Evolutionary conservation across 2,797 vertebrate genomes (phyloP), one percentile per base, ranked within the genome.

Genomic region (Hylomyscus alleni): DNA sequence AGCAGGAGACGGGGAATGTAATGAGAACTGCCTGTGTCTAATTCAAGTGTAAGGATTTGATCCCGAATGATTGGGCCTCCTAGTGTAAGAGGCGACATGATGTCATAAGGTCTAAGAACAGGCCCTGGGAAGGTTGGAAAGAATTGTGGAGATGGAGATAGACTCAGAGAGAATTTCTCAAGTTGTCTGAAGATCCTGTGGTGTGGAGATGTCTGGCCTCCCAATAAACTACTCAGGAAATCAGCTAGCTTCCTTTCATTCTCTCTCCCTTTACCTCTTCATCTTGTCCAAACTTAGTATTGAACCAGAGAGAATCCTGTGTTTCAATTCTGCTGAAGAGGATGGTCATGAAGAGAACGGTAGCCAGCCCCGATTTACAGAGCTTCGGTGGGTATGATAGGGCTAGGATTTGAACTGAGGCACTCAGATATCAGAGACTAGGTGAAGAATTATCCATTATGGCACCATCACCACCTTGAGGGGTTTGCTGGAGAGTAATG

Each of bases 291-390:
- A 85, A n/a, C 26, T 24, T 44, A 34, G 31, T 54, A 29, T 40
- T 75, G 56, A 92, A 50, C 34, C 89, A 62, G n/a, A 93, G 67
- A 3, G 54, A 72, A 75, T 67, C 44, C 31, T 47, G 40, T 54
- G 14, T 20, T 52, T 52, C 69, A n/a, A 50, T 75, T 97, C 85
- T 92, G 37, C 13, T 47, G 62, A 58, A 14, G 56, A 95, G 44
- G 31, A 91, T 44, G 44, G 37, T 29, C 19, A 37, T 29, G 29
- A 92, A 77, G 37, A 88, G 47, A 95, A 91, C 65, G 58, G 52
- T 47, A 29, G 58, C 3, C 31, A 67, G 3, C 20, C 24, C 72
- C 65, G 14, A 31, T 2, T 80, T 80, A 60, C 7, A 40, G 13
- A 56, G 3, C n/a, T 86, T 8, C 14, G 8, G 34, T 80, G 19